Evolutionary conservation across 1,140 invertebrate species (phyloP), one percentile per base, ranked within the genome.

Genomic region (Drosophila sechellia): DNA sequence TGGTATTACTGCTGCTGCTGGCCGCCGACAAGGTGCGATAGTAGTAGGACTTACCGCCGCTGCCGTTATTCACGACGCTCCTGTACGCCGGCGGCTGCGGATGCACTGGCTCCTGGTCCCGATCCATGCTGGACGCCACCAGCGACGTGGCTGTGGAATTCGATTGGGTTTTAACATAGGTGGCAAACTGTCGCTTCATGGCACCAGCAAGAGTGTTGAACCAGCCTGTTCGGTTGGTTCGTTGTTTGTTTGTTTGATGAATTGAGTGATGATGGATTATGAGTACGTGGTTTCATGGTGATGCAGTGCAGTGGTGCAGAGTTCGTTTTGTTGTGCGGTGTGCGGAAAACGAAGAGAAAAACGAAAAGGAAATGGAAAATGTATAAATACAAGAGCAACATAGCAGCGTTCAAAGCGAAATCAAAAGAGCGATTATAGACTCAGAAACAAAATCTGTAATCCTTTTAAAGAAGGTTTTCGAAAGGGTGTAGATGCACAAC

Each of bases 131-230:
- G 40, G 76, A 58, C 90, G 91, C 54, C 92, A 91, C 49, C 15
- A 68, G 78, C 4, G 83, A 60, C 42, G 79, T 74, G 61, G 64
- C 86, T 91, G 90, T 89, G 83, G 90, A 90, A 90, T 92, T 92
- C 77, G 94, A 92, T 93, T 95, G 94, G 92, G 95, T 94, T 93
- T 96, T 96, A 77, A 96, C 95, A 93, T 96, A 96, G 65, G 95
- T 95, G 80, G 95, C 95, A 92, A 96, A 96, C 80, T 96, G 94
- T 90, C 93, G 93, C 92, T 94, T 94, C 92, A 94, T 93, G 83
- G 94, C 93, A 91, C 94, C 94, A 73, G 94, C 93, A 87, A 94
- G 91, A 78, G 94, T 94, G 93, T 94, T 94, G 92, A 94, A 93
- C 94, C 94, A 94, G 93, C 94, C 94, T 94, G 91, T 11, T 65